These are phyloP conservation scores for Oxytorus armatus DNA, from an alignment of 2,888 invertebrate genomes.

Conservation along the genomic window DNA sequence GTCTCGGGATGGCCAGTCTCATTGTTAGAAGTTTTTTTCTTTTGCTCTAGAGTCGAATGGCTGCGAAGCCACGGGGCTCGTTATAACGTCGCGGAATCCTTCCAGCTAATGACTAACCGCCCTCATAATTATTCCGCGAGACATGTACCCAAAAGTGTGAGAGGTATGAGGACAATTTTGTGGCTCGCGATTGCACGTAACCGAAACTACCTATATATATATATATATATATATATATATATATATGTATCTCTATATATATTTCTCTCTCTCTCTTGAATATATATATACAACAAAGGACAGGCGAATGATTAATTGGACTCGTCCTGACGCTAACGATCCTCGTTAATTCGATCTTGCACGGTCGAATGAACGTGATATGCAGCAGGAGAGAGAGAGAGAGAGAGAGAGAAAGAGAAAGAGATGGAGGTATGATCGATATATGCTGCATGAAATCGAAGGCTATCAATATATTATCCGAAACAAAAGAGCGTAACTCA, in stretches of 20 bases:
- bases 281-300: constrained; percentile 6
- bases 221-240: constrained; percentile 32
- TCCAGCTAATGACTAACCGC: constrained; percentile 73
- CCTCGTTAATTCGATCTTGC: constrained; percentile 63
- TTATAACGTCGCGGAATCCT: neutral
- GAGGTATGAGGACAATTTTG: constrained; percentile 33
- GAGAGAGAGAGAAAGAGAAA: constrained; percentile 1
- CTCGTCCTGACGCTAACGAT: constrained; percentile 68
- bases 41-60: no score
- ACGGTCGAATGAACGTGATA: constrained; percentile 44
- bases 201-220: constrained; percentile 24
- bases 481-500: neutral
- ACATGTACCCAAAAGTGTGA: neutral
- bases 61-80: no score
- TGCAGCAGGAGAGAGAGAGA: constrained; percentile 3
- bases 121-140: constrained; percentile 74
- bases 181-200: constrained; percentile 35
- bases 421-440: constrained; percentile 20
- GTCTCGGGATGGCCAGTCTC: no score
- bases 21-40: no score
- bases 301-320: constrained; percentile 74
- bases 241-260: constrained; percentile 7
- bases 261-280: no score
- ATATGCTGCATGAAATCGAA: constrained; percentile 33
- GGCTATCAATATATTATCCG: constrained; percentile 14